These are phyloP conservation scores for Lycodopsis pacificus DNA, from an alignment of 2,797 vertebrate species.

Conservation along the genomic window DNA sequence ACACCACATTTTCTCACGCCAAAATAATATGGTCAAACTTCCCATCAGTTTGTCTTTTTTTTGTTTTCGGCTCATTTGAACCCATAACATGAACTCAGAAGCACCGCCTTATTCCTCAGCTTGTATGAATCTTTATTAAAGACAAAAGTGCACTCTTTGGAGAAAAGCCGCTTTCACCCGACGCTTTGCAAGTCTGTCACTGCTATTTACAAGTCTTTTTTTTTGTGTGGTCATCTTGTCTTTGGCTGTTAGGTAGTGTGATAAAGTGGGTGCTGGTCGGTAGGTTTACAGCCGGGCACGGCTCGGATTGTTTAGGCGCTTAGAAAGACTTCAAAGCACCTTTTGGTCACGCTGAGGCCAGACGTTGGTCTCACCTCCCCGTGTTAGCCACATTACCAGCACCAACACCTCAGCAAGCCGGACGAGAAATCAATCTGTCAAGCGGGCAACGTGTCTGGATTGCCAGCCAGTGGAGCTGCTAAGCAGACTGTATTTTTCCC, in stretches of 20 bases:
- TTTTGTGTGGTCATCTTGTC: slow-evolving; percentile 70
- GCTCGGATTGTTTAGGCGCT: slow-evolving; percentile 63
- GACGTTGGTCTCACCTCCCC: slow-evolving; percentile 71
- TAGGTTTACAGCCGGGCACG: slow-evolving; percentile 71
- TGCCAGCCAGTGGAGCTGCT: slow-evolving; percentile 33
- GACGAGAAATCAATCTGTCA: slow-evolving; percentile 64
- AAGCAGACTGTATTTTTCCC: slow-evolving; percentile 23
- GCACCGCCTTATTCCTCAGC: slow-evolving; percentile 26
- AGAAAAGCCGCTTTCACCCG: slow-evolving; percentile 38
- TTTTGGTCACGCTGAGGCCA: slow-evolving; percentile 80
- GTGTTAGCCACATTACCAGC: slow-evolving; percentile 70
- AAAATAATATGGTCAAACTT: slow-evolving; percentile 64
- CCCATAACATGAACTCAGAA: slow-evolving; percentile 48
- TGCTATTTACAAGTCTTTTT: slow-evolving; percentile 54
- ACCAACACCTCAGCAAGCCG: slow-evolving; percentile 63
- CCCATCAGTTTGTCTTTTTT: slow-evolving; percentile 53
- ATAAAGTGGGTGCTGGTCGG: slow-evolving; percentile 65
- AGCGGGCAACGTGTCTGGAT: slow-evolving; percentile 43
- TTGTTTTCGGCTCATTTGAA: slow-evolving; percentile 58
- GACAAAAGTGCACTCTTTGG: slow-evolving; percentile 19
- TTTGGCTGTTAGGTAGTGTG: slow-evolving; percentile 56
- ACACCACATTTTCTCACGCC: slow-evolving; percentile 80
- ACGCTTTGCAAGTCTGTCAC: slow-evolving; percentile 30
- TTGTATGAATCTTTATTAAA: slow-evolving; percentile 40
- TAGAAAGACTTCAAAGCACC: slow-evolving; percentile 81